Evolutionary conservation across 2,113 vertebrate genomes (phyloP).

Genomic region (Willisornis vidua): DNA sequence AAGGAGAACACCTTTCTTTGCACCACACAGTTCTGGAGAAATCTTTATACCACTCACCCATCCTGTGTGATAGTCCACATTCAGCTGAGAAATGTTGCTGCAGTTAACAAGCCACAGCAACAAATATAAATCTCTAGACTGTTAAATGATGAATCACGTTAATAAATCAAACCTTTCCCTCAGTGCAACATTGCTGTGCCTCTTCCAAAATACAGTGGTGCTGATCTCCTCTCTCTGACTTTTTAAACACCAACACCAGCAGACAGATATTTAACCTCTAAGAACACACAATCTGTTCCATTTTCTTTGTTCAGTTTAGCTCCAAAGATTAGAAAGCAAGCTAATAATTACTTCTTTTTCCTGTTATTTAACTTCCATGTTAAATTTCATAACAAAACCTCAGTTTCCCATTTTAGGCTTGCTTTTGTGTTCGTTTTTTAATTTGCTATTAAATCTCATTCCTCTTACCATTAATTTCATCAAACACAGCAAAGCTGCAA

Average conservation of each 20-base stretch:
- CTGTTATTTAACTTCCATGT: background rate
- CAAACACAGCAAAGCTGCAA: background rate
- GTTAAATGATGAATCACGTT: background rate
- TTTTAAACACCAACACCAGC: background rate
- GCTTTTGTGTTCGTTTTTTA: background rate
- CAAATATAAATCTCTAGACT: background rate
- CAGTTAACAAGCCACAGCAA: background rate
- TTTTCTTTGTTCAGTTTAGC: background rate
- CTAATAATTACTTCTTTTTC: background rate
- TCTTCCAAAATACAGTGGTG: background rate
- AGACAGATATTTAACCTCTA: background rate
- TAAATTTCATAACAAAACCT: background rate
- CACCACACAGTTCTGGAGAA: background rate
- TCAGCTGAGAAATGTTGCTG: background rate
- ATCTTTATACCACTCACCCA: background rate
- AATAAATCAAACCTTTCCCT: slow-evolving; percentile 5
- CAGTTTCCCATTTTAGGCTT: background rate
- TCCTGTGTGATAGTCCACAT: background rate
- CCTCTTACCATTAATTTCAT: background rate
- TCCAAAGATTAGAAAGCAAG: background rate
- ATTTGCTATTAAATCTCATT: background rate
- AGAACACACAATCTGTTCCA: background rate
- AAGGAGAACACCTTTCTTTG: background rate
- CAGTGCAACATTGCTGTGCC: background rate
- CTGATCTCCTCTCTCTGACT: background rate